Base-by-base conservation (phyloP, 2,797 vertebrate species). In the Bovichtus variegatus region DNA sequence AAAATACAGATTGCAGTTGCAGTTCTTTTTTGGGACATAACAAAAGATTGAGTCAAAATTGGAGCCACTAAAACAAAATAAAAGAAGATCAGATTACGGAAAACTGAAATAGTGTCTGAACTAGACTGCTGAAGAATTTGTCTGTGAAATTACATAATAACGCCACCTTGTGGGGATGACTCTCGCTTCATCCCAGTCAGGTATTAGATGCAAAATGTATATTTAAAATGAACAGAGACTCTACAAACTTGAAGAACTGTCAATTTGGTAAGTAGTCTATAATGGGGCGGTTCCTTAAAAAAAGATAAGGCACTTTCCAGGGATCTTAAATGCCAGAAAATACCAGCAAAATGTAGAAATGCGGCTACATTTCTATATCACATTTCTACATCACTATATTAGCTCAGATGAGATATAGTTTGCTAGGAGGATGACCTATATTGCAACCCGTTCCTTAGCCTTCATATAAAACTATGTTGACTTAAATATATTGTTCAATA, bases 81-180 rank as follows among this genome's bases (percentile, higher is more conserved):
- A 29, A 73, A 36, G 15, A 41, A 61, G 18, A 58, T 34, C 18
- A 55, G 6, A 71, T 63, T 10, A 51, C 27, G 27, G 27, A 27
- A 27, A 50, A 51, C 60, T 2, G 36, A 25, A 23, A 57, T 2
- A n/a, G 2, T 63, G 21, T 61, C 57, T 70, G 53, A 1, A 57
- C n/a, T 31, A 43, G 9, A 38, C 21, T 49, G 38, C 44, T 54
- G 57, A 31, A 27, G 15, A 38, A 25, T 27, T 31, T n/a, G 18
- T 61, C 18, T 68, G 15, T 27, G 61, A 70, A 74, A 69, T 55
- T 71, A 38, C 25, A 76, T 34, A 69, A 58, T 25, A n/a, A 8
- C 31, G 80, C 87, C 88, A 82, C 67, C 91, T 81, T 76, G 87
- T 87, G 89, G 85, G 54, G 5, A 72, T 21, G 57, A 58, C 0